A percentile compares a stretch with the other conserved stretches of the same genome.
Conservation (phyloP, 2,888 invertebrate species). For the Lypha dubia region DNA sequence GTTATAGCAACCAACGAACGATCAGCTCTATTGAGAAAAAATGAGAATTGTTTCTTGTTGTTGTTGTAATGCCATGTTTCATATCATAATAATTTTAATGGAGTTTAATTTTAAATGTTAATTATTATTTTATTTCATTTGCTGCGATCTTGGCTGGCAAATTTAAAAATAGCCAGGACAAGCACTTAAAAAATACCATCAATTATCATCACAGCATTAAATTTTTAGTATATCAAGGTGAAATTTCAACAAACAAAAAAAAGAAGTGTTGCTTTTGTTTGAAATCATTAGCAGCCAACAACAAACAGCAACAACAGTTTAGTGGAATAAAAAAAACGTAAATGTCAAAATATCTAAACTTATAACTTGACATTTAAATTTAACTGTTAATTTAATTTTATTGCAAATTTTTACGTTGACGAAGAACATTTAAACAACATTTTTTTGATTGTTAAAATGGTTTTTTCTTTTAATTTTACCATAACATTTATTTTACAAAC, state of each 20-base stretch:
- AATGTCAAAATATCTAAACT: slow-evolving; percentile 57
- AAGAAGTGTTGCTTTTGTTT: background rate
- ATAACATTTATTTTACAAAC: background rate
- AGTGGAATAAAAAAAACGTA: slow-evolving; percentile 20
- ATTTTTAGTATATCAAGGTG: slow-evolving; percentile 52
- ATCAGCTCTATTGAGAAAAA: background rate
- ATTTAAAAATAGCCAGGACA: slow-evolving; percentile 41
- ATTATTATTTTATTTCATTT: background rate
- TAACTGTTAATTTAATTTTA: no score
- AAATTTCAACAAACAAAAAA: slow-evolving; percentile 1
- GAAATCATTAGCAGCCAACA: slow-evolving; percentile 4
- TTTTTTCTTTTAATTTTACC: background rate
- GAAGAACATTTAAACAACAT: slow-evolving; percentile 11
- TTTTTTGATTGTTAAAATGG: slow-evolving; percentile 22
- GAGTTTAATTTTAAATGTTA: slow-evolving; percentile 54
- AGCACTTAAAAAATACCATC: slow-evolving; percentile 2
- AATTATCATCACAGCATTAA: slow-evolving; percentile 1
- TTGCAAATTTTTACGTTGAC: background rate
- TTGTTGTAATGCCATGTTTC: slow-evolving; percentile 13
- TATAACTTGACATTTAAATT: slow-evolving; percentile 62
- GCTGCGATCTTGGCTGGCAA: background rate
- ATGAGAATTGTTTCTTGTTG: background rate
- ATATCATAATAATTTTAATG: slow-evolving; percentile 13
- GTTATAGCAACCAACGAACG: slow-evolving; percentile 11
- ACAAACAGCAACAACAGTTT: no score